phyloP scores from a whole-genome alignment of 1,140 invertebrate genomes.

The Neocloeon triangulifer region DNA sequence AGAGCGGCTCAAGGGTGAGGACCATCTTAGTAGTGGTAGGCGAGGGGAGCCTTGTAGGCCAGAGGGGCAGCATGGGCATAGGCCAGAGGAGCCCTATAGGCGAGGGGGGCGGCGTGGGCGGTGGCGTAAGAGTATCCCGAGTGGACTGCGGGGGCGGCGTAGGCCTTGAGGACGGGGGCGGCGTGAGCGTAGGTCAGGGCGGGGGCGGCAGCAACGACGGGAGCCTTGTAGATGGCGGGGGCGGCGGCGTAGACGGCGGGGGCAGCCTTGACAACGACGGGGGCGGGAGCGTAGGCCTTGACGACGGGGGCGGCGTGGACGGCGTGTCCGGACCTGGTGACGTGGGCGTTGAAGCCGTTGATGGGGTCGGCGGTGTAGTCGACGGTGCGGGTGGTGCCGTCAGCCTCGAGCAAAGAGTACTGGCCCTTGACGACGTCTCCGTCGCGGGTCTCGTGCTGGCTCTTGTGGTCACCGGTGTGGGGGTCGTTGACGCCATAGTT shows the following conservation, averaged over 20 bases:
- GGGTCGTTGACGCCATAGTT: conserved; percentile 13
- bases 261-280: conserved; percentile 5
- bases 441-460: conserved; percentile 14
- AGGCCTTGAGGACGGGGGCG: too few species aligned
- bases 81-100: too few species aligned
- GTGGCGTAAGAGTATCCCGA: background rate
- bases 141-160: too few species aligned
- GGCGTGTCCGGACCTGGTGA: conserved; percentile 20
- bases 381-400: conserved; percentile 10
- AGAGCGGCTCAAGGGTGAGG: too few species aligned
- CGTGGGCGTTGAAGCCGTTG: conserved; percentile 24
- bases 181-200: background rate
- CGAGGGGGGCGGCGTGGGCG: too few species aligned
- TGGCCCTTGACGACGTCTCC: conserved; percentile 16
- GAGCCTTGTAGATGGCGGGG: conserved; percentile 12
- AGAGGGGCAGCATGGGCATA: too few species aligned
- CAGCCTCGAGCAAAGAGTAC: conserved; percentile 21
- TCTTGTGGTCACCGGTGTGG: conserved; percentile 15
- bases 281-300: background rate
- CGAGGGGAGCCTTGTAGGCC: too few species aligned
- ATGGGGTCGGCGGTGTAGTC: conserved; percentile 19
- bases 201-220: conserved; percentile 8
- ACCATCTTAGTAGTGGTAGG: too few species aligned
- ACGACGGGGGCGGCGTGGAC: conserved; percentile 8
- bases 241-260: conserved; percentile 8